Conservation (phyloP, 2,888 invertebrate species). For the Tipula helvola region DNA sequence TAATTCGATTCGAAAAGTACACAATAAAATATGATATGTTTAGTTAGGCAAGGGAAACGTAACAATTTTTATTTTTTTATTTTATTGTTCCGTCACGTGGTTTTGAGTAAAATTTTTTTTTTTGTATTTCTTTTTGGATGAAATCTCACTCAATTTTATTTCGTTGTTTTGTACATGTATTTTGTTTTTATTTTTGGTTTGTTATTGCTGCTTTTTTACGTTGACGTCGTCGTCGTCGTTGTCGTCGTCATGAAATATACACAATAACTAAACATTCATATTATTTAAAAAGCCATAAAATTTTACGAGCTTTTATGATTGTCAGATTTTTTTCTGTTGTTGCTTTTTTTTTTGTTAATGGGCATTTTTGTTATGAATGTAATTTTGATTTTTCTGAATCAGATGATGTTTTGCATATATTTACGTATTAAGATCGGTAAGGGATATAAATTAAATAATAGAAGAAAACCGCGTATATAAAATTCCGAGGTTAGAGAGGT, state of each 20-base stretch:
- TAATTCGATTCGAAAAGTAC: background rate
- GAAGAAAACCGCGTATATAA: background rate
- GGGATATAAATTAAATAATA: background rate
- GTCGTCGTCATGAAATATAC: background rate
- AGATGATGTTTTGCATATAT: background rate
- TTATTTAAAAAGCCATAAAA: background rate
- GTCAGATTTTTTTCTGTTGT: background rate
- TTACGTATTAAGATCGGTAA: background rate
- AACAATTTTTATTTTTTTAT: background rate
- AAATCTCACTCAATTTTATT: background rate
- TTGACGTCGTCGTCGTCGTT: background rate
- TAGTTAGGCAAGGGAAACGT: background rate
- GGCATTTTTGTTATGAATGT: background rate
- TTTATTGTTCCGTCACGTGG: background rate
- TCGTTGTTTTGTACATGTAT: background rate
- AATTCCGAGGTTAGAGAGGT: background rate
- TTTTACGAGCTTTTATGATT: slow-evolving; percentile 1
- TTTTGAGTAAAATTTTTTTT: background rate
- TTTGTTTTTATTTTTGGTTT: background rate
- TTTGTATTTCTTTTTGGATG: background rate
- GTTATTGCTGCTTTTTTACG: background rate
- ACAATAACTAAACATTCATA: background rate
- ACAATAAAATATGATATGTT: background rate
- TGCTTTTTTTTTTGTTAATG: background rate
- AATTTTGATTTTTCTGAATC: background rate